phyloP scores from a whole-genome alignment of 2,888 invertebrate species.

The Aelia acuminata region DNA sequence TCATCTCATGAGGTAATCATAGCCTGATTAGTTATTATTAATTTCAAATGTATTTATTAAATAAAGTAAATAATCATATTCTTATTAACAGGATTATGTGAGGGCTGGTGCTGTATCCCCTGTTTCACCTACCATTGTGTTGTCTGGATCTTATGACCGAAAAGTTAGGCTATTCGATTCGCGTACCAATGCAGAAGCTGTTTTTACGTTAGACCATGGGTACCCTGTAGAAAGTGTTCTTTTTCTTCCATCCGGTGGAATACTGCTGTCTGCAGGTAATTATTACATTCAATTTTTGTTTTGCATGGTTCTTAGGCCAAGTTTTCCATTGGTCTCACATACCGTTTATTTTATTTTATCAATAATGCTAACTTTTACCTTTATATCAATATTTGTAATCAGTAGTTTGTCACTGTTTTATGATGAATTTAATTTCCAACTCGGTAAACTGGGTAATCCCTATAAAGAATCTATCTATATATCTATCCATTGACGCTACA shows the following conservation, averaged over 20 bases:
- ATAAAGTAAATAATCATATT: neutral
- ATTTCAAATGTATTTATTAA: neutral
- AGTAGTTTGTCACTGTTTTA: too few relatives aligned
- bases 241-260: slow-evolving; percentile 89
- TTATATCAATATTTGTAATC: too few relatives aligned
- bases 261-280: slow-evolving; percentile 88
- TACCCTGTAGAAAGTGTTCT: slow-evolving; percentile 91
- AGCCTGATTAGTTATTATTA: neutral
- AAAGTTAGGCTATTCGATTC: slow-evolving; percentile 90
- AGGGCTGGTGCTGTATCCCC: slow-evolving; percentile 87
- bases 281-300: too few relatives aligned
- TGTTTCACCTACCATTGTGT: slow-evolving; percentile 80
- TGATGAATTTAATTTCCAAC: too few relatives aligned
- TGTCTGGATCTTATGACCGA: slow-evolving; percentile 93
- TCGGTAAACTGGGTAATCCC: too few relatives aligned
- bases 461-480: too few relatives aligned
- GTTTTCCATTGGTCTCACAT: too few relatives aligned
- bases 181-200: slow-evolving; percentile 77
- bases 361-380: too few relatives aligned
- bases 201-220: slow-evolving; percentile 86
- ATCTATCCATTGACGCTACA: too few relatives aligned
- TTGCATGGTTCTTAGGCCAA: too few relatives aligned
- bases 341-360: too few relatives aligned
- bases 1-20: slow-evolving; percentile 73
- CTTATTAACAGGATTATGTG: slow-evolving; percentile 78